Conservation (phyloP, 2,113 vertebrate species). For the Stercorarius parasiticus region DNA sequence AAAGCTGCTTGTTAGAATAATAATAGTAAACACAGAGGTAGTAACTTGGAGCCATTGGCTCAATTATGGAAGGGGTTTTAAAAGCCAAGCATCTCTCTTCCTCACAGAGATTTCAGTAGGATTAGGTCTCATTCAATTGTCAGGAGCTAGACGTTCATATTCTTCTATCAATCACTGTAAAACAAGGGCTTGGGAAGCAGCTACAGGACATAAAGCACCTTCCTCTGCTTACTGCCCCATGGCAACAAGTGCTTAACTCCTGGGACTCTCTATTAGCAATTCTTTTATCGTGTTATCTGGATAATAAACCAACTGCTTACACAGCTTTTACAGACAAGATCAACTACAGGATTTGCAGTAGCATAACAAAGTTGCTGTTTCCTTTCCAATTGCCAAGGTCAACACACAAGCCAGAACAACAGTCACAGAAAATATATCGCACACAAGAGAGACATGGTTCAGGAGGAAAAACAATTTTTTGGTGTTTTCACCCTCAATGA, state of each 20-base stretch:
- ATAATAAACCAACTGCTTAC: conserved; percentile 9
- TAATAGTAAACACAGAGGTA: not conserved
- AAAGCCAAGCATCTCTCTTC: not conserved
- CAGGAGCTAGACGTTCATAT: not conserved
- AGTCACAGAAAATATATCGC: not conserved
- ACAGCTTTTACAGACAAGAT: not conserved
- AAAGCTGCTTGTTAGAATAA: not conserved
- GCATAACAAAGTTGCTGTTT: not conserved
- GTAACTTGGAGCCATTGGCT: not conserved
- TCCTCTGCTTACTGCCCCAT: not conserved
- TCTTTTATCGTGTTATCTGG: not conserved
- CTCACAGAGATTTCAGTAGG: not conserved
- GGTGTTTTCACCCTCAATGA: not conserved
- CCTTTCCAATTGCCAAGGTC: not conserved
- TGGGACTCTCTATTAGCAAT: not conserved
- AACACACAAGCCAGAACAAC: not conserved
- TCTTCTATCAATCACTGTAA: not conserved
- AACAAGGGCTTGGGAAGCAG: not conserved
- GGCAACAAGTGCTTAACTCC: not conserved
- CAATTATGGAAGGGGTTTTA: not conserved
- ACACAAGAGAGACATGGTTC: not conserved
- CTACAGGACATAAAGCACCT: not conserved
- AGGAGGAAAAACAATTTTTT: not conserved
- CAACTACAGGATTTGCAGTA: not conserved
- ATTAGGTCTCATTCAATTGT: not conserved